Base-by-base conservation (phyloP, 2,113 vertebrate species). In the Cololabis saira region DNA sequence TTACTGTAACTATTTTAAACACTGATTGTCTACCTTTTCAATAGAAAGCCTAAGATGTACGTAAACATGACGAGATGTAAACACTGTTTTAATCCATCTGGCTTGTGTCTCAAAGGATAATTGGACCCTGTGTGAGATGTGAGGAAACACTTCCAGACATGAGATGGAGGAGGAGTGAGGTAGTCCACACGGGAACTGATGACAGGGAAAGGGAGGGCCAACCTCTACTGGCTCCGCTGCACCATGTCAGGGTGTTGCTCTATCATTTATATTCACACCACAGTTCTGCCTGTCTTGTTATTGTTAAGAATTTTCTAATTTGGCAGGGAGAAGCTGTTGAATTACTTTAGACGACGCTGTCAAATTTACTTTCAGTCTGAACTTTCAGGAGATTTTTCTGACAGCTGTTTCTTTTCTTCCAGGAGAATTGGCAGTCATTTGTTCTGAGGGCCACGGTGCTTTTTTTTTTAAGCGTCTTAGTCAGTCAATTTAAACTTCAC, bases 21-120 rank as follows among this genome's bases (percentile, higher is more conserved):
- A 87, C 81, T 90, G 90, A 91, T 91, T 91, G 90, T 91, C 88
- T 90, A 90, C 76, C 24, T 85, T 75, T 77, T 85, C 64, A 49
- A 81, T 85, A 88, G 53, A 89, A 87, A 78, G 54, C 62, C 68
- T 83, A 63, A 33, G 49, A 81, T 30, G 80, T 81, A 81, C 85
- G 86, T 87, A 84, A 90, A 83, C 76, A 60, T 62, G 78, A 71
- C 11, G 49, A 50, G 45, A 84, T 84, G 88, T 89, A 86, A 91
- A 91, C 87, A 82, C 81, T 78, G 71, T 64, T 63, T 10, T 60
- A 21, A 66, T 70, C 75, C 70, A 67, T 82, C 16, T 19, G 62
- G 30, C 44, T 74, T 76, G 62, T 76, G 71, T 45, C 24, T 50
- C 12, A 18, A 48, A 53, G 67, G 58, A 74, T 33, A 40, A 27